These are phyloP conservation scores for Busseola fusca DNA, from an alignment of 2,888 invertebrate species.

Conservation along the genomic window DNA sequence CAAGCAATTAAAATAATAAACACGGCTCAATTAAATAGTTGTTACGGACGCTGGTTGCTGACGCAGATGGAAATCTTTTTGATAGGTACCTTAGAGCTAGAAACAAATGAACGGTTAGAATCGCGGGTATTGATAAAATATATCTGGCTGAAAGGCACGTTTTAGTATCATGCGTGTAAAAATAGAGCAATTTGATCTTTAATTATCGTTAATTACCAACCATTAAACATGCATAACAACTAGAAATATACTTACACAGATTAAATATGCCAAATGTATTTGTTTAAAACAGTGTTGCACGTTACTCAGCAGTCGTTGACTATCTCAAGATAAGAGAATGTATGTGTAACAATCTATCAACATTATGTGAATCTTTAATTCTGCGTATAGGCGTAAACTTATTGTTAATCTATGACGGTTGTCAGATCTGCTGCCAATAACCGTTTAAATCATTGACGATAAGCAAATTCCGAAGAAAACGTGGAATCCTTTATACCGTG, in stretches of 20 bases:
- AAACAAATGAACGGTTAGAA: slow-evolving; percentile 28
- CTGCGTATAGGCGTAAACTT: slow-evolving; percentile 20
- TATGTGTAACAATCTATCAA: slow-evolving; percentile 6
- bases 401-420: slow-evolving; percentile 18
- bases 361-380: slow-evolving; percentile 17
- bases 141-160: neutral
- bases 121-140: slow-evolving; percentile 12
- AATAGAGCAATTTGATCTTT: slow-evolving; percentile 1
- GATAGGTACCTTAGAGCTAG: slow-evolving; percentile 38
- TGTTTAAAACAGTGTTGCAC: slow-evolving; percentile 13
- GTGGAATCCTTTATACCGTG: slow-evolving; percentile 68
- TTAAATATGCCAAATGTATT: slow-evolving; percentile 5
- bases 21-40: slow-evolving; percentile 50
- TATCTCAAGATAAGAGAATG: slow-evolving; percentile 13
- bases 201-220: slow-evolving; percentile 12
- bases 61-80: slow-evolving; percentile 58
- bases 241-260: slow-evolving; percentile 4
- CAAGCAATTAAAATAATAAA: slow-evolving; percentile 67
- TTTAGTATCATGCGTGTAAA: slow-evolving; percentile 1
- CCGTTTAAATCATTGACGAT: slow-evolving; percentile 60
- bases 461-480: slow-evolving; percentile 64
- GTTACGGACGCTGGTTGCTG: slow-evolving; percentile 48
- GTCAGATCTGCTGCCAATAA: slow-evolving; percentile 28
- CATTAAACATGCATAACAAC: slow-evolving; percentile 28
- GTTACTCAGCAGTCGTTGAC: neutral